These are phyloP conservation scores for Rhabditoides inermis DNA, from an alignment of 2,888 invertebrate genomes.

Conservation along the genomic window DNA sequence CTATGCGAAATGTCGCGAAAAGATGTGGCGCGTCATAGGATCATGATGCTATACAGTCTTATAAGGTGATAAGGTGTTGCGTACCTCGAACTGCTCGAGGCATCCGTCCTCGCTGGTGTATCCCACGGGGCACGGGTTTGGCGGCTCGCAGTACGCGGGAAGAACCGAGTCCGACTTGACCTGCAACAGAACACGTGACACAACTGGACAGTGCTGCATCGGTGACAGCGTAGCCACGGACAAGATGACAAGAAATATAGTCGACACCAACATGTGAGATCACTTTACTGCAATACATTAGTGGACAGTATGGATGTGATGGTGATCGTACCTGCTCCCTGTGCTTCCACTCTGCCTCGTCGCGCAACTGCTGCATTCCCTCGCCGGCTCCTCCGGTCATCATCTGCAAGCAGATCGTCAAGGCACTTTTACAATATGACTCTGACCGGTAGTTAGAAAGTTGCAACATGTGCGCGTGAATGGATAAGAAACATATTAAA, in stretches of 20 bases:
- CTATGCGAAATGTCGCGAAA: no score
- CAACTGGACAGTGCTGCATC: background rate
- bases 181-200: conserved; percentile 50
- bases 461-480: no score
- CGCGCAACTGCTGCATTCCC: conserved; percentile 63
- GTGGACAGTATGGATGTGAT: no score
- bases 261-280: background rate
- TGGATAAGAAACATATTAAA: no score
- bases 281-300: background rate
- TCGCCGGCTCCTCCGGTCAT: conserved; percentile 70
- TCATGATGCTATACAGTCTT: no score
- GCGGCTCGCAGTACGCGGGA: conserved; percentile 97
- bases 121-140: conserved; percentile 94
- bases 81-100: conserved; percentile 65
- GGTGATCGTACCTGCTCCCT: conserved; percentile 35
- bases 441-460: conserved; percentile 2
- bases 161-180: conserved; percentile 82
- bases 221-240: no score
- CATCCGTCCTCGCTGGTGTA: conserved; percentile 64
- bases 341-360: conserved; percentile 50
- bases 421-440: background rate
- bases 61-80: no score
- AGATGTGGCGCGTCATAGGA: no score
- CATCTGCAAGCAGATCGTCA: conserved; percentile 5
- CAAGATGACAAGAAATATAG: no score